Evolutionary conservation across 2,888 invertebrate species (phyloP).

Genomic region (Hecatera dysodea): DNA sequence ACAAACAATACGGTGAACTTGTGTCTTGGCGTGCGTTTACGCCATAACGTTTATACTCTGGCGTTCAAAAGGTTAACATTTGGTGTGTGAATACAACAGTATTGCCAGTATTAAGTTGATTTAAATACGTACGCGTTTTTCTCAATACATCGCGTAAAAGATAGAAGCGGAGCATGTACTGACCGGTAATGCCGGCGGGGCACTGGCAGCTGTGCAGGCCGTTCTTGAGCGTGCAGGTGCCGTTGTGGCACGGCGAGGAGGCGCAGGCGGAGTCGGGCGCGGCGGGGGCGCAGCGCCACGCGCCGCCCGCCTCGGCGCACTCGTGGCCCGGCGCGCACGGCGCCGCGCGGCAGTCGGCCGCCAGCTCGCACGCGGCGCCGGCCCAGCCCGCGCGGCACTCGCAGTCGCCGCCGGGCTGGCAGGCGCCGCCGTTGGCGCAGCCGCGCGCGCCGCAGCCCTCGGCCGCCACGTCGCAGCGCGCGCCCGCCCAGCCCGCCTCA

Average conservation of each 20-base stretch:
- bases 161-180: slow-evolving; percentile 37
- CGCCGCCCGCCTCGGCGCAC: slow-evolving; percentile 86
- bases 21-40: too few species aligned
- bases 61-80: too few species aligned
- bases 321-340: slow-evolving; percentile 79
- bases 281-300: slow-evolving; percentile 91
- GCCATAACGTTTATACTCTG: too few species aligned
- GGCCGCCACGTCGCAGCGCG: slow-evolving; percentile 79
- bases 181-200: slow-evolving; percentile 83
- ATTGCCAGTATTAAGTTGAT: too few species aligned
- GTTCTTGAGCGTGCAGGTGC: slow-evolving; percentile 92
- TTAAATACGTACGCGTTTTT: too few species aligned
- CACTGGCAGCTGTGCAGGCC: slow-evolving; percentile 94
- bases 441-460: slow-evolving; percentile 90
- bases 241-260: slow-evolving; percentile 93
- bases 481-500: slow-evolving; percentile 92
- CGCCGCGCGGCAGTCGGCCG: slow-evolving; percentile 92
- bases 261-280: slow-evolving; percentile 93
- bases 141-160: not conserved
- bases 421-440: slow-evolving; percentile 92
- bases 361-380: slow-evolving; percentile 92
- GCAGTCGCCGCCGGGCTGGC: slow-evolving; percentile 87
- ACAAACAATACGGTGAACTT: too few species aligned
- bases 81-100: too few species aligned
- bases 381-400: slow-evolving; percentile 92